Evolutionary conservation across 2,797 vertebrate genomes (phyloP).

Genomic region (Dipus sagitta): DNA sequence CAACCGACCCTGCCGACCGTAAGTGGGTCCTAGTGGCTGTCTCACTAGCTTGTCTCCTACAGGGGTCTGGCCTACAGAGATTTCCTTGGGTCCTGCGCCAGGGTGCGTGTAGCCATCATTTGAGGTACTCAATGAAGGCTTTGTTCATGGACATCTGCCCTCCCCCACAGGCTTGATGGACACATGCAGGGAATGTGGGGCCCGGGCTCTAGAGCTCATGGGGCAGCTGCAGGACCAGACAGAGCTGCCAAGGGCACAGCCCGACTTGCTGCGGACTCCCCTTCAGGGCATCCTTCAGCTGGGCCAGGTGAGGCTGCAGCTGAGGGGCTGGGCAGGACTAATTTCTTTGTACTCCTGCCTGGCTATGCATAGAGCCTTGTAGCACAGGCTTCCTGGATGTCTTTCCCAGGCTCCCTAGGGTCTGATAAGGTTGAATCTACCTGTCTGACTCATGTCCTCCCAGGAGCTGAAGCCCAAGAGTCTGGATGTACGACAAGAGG

Average conservation of each 20-base stretch:
- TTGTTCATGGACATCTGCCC: not conserved
- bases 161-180: conserved; percentile 90
- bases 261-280: conserved; percentile 84
- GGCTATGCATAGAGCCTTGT: accelerated
- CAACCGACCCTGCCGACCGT: conserved; percentile 94
- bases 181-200: conserved; percentile 93
- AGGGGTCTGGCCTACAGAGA: not conserved
- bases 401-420: not conserved
- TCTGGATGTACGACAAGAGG: conserved; percentile 95
- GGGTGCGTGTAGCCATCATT: not conserved
- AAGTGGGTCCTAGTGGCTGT: conserved; percentile 75
- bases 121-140: accelerated
- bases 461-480: conserved; percentile 96
- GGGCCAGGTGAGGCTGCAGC: conserved; percentile 90
- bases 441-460: not conserved
- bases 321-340: accelerated
- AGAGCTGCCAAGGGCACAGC: conserved; percentile 89
- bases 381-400: too few relatives aligned
- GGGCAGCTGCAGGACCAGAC: conserved; percentile 91
- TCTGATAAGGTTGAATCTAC: accelerated
- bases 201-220: conserved; percentile 90
- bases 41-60: not conserved
- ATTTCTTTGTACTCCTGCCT: accelerated
- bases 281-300: conserved; percentile 92
- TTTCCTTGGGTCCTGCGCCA: not conserved